Base-by-base conservation (phyloP, 1,140 invertebrate species). In the Bombus pascuorum region DNA sequence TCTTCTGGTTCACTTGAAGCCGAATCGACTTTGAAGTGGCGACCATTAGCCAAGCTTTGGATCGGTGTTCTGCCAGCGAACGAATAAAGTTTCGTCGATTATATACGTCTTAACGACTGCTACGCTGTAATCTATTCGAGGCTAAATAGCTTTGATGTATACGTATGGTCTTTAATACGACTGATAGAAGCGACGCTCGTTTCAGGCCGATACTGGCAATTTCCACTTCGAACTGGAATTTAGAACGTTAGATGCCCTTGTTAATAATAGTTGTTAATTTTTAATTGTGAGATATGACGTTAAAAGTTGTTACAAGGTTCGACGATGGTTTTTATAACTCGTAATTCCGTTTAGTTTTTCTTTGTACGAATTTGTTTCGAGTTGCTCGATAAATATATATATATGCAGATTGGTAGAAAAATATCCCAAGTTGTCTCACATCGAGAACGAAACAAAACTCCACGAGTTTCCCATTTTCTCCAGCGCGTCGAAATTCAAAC, bases 151-250 rank as follows among this genome's bases (percentile, higher is more conserved):
- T 47, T 34, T 25, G 44, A 53, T 74, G 9, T 53, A 47, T 34
- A 34, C 42, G 72, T 9, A 74, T 28, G 44, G 15, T 39, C 74
- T 62, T 62, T 62, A 39, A 76, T 76, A 62, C 22, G 53, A 34
- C 15, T 62, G 74, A 76, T 39, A 12, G 15, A 2, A 37, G 34
- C 44, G 42, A 47, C 42, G 72, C 10, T 74, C n/a, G 44, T 34
- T 6, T 13, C 15, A 32, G 42, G 10, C n/a, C 39, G 42, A 28
- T 34, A 2, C 75, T 62, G 75, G 28, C 37, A 77, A 39, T 77
- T 77, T 77, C 75, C 57, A 65, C 75, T 65, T n/a, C 13, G 57
- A 65, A 65, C 57, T 77, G 37, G 75, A 65, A 77, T 77, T 53
- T 53, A 0, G 47, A 53, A 53, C n/a, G 57, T 42, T 42, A 8